A percentile compares a stretch with the other conserved stretches of the same genome.
Evolutionary conservation across 2,888 invertebrate species (phyloP).

Genomic region (Belgica antarctica): DNA sequence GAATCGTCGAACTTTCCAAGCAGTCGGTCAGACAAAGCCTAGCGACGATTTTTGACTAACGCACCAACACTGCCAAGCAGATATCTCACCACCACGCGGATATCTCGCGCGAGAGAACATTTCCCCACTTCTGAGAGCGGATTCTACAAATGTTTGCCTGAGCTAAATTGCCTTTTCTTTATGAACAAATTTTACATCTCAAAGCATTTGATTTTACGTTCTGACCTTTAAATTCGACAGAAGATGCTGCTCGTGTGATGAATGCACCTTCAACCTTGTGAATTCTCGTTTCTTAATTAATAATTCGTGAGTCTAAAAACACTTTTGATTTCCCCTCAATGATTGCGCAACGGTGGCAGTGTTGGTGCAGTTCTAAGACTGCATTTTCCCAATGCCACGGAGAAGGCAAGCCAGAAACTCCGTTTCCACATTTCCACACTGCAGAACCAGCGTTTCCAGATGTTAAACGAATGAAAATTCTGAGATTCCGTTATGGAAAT

Average conservation of each 20-base stretch:
- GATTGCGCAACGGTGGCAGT: neutral
- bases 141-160: conserved; percentile 10
- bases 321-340: neutral
- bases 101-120: conserved; percentile 1
- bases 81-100: neutral
- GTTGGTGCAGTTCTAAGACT: neutral
- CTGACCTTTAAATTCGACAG: neutral
- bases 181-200: too few species aligned
- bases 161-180: neutral
- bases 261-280: neutral
- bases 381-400: neutral
- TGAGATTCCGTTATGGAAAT: conserved; percentile 3
- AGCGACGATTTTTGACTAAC: neutral
- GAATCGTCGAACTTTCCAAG: neutral
- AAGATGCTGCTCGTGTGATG: too few species aligned
- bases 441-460: neutral
- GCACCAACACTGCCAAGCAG: neutral
- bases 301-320: neutral
- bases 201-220: neutral
- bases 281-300: neutral
- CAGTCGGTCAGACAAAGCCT: neutral
- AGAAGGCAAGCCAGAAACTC: too few species aligned
- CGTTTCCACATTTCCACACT: too few species aligned
- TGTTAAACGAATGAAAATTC: neutral
- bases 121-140: neutral